Percentiles rank a stretch among this genome's conserved stretches.
Evolutionary conservation across 2,113 vertebrate species (phyloP).

Genomic region (Upupa epops): DNA sequence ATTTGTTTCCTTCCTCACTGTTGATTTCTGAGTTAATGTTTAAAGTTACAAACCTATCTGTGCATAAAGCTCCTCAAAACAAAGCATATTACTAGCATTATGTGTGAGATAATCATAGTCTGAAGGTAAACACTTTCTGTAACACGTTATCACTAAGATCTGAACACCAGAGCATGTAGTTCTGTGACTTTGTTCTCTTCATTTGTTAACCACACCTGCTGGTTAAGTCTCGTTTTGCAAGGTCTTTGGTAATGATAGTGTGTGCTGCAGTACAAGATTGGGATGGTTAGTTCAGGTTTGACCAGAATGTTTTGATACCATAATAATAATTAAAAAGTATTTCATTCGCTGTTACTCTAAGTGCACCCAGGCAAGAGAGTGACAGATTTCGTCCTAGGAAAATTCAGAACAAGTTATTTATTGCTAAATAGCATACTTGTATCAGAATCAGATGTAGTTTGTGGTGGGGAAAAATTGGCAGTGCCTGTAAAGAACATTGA

Average conservation of each 20-base stretch:
- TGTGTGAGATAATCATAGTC: not conserved
- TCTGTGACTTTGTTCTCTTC: not conserved
- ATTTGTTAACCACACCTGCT: not conserved
- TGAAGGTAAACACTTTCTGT: not conserved
- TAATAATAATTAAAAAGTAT: not conserved
- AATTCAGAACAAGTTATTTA: not conserved
- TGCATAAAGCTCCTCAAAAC: not conserved
- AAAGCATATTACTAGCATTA: not conserved
- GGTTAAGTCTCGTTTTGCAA: not conserved
- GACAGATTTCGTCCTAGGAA: not conserved
- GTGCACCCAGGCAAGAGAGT: not conserved
- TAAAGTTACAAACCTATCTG: not conserved
- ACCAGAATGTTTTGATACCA: not conserved
- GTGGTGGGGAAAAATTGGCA: not conserved
- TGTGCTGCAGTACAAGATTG: not conserved
- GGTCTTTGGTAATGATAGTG: not conserved
- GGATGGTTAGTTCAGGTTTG: not conserved
- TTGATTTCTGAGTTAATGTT: constrained; percentile 9
- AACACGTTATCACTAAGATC: not conserved
- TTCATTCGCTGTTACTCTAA: not conserved
- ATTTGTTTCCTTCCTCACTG: not conserved
- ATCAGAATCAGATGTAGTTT: not conserved
- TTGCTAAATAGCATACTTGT: not conserved
- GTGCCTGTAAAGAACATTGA: not conserved
- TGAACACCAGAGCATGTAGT: rapidly evolving